A percentile compares a stretch with the other conserved stretches of the same genome.
These are phyloP conservation scores for Danaus plexippus DNA, from an alignment of 1,140 invertebrate genomes.

Conservation along the genomic window DNA sequence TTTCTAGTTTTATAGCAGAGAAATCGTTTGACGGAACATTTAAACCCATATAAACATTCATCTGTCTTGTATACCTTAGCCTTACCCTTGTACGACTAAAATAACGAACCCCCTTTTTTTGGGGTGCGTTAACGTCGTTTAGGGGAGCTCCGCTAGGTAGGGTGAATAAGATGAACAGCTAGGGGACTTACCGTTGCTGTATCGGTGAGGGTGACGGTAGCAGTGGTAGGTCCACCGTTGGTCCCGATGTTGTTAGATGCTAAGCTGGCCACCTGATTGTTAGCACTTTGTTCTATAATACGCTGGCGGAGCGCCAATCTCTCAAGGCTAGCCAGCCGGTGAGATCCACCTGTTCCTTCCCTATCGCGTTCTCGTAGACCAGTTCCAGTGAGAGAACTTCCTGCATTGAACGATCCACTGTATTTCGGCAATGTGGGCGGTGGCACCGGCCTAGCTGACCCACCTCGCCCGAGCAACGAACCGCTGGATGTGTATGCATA, in stretches of 20 bases:
- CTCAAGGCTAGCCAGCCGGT: constrained; percentile 79
- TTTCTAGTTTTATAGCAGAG: too few relatives aligned
- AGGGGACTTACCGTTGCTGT: constrained; percentile 69
- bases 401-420: constrained; percentile 61
- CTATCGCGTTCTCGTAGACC: constrained; percentile 65
- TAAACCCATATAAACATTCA: too few relatives aligned
- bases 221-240: constrained; percentile 54
- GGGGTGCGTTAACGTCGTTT: constrained; percentile 52
- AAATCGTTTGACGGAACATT: too few relatives aligned
- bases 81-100: constrained; percentile 33
- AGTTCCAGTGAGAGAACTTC: constrained; percentile 58
- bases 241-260: constrained; percentile 26
- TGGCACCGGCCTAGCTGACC: constrained; percentile 72
- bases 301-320: constrained; percentile 79
- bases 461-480: constrained; percentile 56
- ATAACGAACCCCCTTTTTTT: constrained; percentile 53
- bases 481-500: constrained; percentile 67
- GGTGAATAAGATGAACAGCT: constrained; percentile 51
- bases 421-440: constrained; percentile 80
- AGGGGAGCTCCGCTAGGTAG: constrained; percentile 49
- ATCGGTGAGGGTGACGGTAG: constrained; percentile 66
- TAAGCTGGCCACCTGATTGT: constrained; percentile 51
- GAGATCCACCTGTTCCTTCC: constrained; percentile 73
- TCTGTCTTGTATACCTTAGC: too few relatives aligned
- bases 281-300: constrained; percentile 75